A percentile compares a stretch with the other conserved stretches of the same genome.
These are phyloP conservation scores for Heteromurus nitidus DNA, from an alignment of 2,888 invertebrate species.

Conservation along the genomic window DNA sequence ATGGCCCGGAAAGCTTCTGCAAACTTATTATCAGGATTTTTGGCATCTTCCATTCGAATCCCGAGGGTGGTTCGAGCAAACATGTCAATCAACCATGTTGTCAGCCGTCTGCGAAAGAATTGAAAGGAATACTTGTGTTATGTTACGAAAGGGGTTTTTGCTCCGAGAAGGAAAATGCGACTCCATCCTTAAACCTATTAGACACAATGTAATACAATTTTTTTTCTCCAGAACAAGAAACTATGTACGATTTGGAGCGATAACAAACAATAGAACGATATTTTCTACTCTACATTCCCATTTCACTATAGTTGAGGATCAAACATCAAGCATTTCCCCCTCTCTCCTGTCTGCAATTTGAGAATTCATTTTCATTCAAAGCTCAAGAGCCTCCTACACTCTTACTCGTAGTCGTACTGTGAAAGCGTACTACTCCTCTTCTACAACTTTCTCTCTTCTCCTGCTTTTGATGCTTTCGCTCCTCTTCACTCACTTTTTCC, in stretches of 20 bases:
- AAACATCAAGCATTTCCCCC: background rate
- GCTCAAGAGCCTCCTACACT: conserved; percentile 31
- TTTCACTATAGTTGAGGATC: too few relatives aligned
- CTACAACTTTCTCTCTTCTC: too few relatives aligned
- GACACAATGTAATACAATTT: too few relatives aligned
- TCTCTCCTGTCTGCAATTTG: conserved; percentile 30
- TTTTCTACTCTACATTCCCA: too few relatives aligned
- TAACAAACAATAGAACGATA: too few relatives aligned
- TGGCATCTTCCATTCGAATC: conserved; percentile 63
- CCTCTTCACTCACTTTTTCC: too few relatives aligned
- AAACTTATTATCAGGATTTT: conserved; percentile 70
- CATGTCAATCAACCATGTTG: conserved; percentile 70
- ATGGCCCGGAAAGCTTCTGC: conserved; percentile 63
- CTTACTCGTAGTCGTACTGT: background rate
- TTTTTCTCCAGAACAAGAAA: background rate
- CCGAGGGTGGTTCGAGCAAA: conserved; percentile 67
- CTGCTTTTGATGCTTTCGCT: too few relatives aligned
- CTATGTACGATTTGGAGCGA: too few relatives aligned
- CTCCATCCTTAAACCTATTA: too few relatives aligned
- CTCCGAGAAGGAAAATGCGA: too few relatives aligned
- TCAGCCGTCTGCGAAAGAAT: conserved; percentile 56
- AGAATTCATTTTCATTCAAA: conserved; percentile 30
- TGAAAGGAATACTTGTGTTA: conserved; percentile 7
- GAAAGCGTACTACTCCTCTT: background rate
- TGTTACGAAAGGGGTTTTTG: too few relatives aligned